Percentiles rank a stretch among this genome's conserved stretches.
Conservation (phyloP, 2,797 vertebrate genomes). For the Oreochromis grahami region DNA sequence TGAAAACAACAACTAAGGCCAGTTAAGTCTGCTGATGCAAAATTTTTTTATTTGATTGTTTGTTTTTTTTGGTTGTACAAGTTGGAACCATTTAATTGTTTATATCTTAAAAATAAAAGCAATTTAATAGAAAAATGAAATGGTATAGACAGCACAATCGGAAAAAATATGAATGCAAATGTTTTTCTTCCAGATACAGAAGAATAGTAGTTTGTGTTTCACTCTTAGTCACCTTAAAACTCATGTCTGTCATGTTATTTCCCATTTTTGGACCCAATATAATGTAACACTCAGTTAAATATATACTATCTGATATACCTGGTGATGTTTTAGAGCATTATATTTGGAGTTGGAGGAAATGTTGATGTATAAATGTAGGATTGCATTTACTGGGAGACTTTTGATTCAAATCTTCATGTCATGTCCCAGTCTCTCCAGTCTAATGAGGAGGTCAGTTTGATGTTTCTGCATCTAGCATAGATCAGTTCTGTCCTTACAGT, state of each 20-base stretch:
- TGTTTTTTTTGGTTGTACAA: not conserved
- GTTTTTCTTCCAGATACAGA: not conserved
- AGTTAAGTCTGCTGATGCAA: not conserved
- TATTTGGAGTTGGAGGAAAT: not conserved
- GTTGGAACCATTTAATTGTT: not conserved
- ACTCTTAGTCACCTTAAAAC: not conserved
- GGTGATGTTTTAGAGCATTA: not conserved
- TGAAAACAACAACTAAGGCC: not conserved
- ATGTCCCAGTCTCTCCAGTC: not conserved
- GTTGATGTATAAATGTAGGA: not conserved
- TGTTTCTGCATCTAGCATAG: not conserved
- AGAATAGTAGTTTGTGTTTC: not conserved
- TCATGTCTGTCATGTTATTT: not conserved
- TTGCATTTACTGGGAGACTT: not conserved
- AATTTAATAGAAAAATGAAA: not conserved
- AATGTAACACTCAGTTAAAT: not conserved
- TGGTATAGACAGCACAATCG: not conserved
- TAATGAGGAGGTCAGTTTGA: not conserved
- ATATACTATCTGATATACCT: not conserved
- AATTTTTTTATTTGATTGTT: not conserved
- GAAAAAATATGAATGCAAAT: not conserved
- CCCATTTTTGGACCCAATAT: not conserved
- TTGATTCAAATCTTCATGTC: not conserved
- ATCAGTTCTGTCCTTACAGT: not conserved
- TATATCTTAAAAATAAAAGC: not conserved